Base-by-base conservation (phyloP, 2,797 vertebrate genomes). In the Gadopsis bispinosus region DNA sequence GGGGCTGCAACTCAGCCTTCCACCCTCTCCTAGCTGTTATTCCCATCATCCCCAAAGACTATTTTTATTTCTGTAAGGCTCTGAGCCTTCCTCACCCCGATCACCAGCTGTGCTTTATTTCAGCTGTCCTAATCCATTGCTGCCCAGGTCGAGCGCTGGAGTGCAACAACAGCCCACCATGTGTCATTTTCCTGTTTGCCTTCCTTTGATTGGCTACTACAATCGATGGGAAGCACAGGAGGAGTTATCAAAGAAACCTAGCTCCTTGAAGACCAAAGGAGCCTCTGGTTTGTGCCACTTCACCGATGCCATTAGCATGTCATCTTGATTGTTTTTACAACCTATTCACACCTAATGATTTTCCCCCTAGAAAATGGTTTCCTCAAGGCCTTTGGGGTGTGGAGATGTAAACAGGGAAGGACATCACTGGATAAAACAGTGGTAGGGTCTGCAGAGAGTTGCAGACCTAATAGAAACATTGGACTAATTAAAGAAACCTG, bases 341-440 rank as follows among this genome's bases (percentile, higher is more conserved):
- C 83, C 89, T 75, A 26, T 82, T 93, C 89, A 85, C 83, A 87
- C 83, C 61, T 94, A 94, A 95, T 92, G 89, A 87, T 90, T 94
- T 93, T 91, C 85, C 86, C 90, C 81, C 66, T 73, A 89, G 84
- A 90, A 92, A 91, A 93, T 91, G 77, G 87, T 86, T 93, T 93
- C 89, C 86, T 93, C 87, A 94, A 93, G 94, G 94, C 77, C 81
- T 80, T 90, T 64, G 19, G 20, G 66, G 62, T 62, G 51, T 59
- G 58, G 47, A 71, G 81, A 84, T 63, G 48, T 35, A 83, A 79
- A 80, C 20, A 1, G 59, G 58, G 41, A 65, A 62, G 31, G 77
- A 88, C 75, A 85, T 54, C 45, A 63, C 26, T 26, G 79, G 63
- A 82, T 76, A 76, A 80, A 87, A 87, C 83, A 77, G 67, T 51